Base-by-base conservation (phyloP, 1,140 invertebrate species). In the Drosophila cardini region DNA sequence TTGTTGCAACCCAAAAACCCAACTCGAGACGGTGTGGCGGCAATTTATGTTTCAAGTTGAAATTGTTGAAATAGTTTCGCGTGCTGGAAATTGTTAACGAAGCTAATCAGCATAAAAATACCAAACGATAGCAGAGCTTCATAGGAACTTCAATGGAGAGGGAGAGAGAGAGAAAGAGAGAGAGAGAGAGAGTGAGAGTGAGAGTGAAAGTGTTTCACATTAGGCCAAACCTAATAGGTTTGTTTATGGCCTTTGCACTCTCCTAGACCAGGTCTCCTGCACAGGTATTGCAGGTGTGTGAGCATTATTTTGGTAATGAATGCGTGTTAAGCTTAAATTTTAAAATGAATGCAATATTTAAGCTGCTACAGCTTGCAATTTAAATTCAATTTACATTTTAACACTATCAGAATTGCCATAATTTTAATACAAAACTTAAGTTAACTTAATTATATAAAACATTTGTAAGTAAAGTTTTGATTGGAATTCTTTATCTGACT, bases 51-150 rank as follows among this genome's bases (percentile, higher is more conserved):
- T 87, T 73, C 53, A 79, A 77, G 79, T 80, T 79, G 62, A 83
- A 82, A 86, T 87, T 87, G 79, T 68, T 78, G 62, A 86, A 86
- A 86, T 86, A 86, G 83, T 86, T 86, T 86, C 84, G 83, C 83
- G 84, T 87, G 84, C 74, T 74, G 70, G 50, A 87, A 87, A 87
- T 89, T 84, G 77, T 89, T 87, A 89, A 89, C 80, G 68, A 73
- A 75, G 71, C 85, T 89, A 87, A 87, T 89, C 84, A 87, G 77
- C 84, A 87, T 87, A 89, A 89, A 79, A 84, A 89, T 77, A 55
- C 72, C 34, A 45, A 26, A 16, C 57, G 52, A 63, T 70, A 57
- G 79, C 73, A 73, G 64, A 11, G 52, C 53, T 32, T 21, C 9
- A 64, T 46, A 55, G 43, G 46, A 62, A 34, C 34, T 45, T 52